These are phyloP conservation scores for Sclerodermus sp. DNA, from an alignment of 2,888 invertebrate genomes.

Conservation along the genomic window DNA sequence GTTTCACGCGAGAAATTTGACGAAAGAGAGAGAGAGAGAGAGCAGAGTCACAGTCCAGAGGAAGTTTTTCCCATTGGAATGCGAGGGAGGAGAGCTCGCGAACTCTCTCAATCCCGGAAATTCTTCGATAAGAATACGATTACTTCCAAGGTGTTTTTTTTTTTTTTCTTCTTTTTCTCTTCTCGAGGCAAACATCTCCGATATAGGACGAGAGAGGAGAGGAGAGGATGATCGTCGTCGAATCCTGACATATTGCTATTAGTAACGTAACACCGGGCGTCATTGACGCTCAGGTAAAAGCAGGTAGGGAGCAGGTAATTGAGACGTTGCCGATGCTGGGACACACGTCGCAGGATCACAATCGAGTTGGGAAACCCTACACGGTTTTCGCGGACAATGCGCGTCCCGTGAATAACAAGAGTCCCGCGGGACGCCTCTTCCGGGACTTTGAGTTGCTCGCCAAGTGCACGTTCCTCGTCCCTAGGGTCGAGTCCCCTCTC, in stretches of 20 bases:
- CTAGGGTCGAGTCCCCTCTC: too few relatives aligned
- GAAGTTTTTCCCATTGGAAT: too few relatives aligned
- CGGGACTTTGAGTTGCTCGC: slow-evolving; percentile 19
- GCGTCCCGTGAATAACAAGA: slow-evolving; percentile 5
- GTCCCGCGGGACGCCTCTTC: slow-evolving; percentile 9
- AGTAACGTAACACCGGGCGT: slow-evolving; percentile 1
- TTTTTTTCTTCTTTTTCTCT: too few relatives aligned
- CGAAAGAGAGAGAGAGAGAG: too few relatives aligned
- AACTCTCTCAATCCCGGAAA: too few relatives aligned
- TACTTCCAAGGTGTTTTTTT: too few relatives aligned
- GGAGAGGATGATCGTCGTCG: too few relatives aligned
- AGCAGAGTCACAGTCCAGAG: too few relatives aligned
- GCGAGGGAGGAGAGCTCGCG: too few relatives aligned
- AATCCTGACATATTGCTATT: neutral
- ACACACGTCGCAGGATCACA: slow-evolving; percentile 5
- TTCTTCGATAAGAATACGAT: too few relatives aligned
- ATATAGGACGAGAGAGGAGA: neutral
- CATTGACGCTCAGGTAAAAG: neutral
- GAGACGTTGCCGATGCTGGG: neutral
- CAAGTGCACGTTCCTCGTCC: slow-evolving; percentile 1
- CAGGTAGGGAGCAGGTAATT: neutral
- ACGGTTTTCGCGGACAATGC: slow-evolving; percentile 8
- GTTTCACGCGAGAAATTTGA: too few relatives aligned
- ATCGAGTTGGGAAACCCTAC: slow-evolving; percentile 3
- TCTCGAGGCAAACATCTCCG: neutral